Base-by-base conservation (phyloP, 2,888 invertebrate genomes). In the Parelbella ahira region DNA sequence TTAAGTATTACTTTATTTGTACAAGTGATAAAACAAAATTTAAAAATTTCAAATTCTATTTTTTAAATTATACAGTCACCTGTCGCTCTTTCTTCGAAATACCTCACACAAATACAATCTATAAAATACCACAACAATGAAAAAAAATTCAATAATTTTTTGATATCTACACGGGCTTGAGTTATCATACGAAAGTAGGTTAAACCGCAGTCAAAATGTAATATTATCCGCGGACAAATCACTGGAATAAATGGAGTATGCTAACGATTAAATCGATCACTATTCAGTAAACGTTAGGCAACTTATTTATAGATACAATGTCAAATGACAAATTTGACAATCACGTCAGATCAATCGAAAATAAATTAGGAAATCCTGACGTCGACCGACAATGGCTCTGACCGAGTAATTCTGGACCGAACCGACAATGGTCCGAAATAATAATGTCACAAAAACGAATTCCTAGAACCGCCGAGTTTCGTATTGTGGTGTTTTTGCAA, bases 381-480 rank as follows among this genome's bases (percentile, higher is more conserved):
- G 24, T 10, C n/a, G 2, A 18, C n/a, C 7, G 8, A 23, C 25
- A 36, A 25, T 5, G 18, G 19, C 23, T 34, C 6, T n/a, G n/a
- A 9, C 15, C 7, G 28, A 20, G n/a, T 20, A 28, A 8, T 15
- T 21, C 23, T 9, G 9, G 12, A 8, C 11, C 12, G n/a, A 27
- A 27, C 2, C 21, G 27, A 41, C 25, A 33, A 41, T 27, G 13
- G 8, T 9, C 8, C 5, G 8, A 8, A 25, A 30, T 18, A 25
- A n/a, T n/a, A n/a, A 25, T 24, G 12, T 25, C 4, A 27, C 15
- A 41, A 41, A 41, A 41, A 41, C 33, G 13, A 10, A 20, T 41
- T 33, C 27, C 41, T 41, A 34, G 41, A 41, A 34, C 20, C 27
- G 24, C 33, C 1, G 7, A n/a, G n/a, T n/a, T n/a, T n/a, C n/a